Conservation (phyloP, 2,113 vertebrate genomes). For the Globicephala melas region DNA sequence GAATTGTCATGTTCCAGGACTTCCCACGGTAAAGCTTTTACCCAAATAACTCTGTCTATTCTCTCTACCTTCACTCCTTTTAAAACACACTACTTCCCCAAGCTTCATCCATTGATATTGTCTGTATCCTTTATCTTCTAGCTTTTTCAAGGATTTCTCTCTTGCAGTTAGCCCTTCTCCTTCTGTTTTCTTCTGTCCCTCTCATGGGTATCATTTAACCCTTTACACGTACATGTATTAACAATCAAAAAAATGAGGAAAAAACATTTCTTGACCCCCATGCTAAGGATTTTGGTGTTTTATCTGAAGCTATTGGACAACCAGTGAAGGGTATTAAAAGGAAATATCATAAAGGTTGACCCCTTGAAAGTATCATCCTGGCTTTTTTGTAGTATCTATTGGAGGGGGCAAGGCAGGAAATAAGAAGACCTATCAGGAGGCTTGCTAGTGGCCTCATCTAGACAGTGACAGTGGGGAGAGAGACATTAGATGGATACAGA, state of each 20-base stretch:
- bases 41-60: background rate
- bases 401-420: background rate
- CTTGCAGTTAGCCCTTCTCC: background rate
- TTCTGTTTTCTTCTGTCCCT: background rate
- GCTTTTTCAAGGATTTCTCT: background rate
- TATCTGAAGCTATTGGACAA: background rate
- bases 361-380: background rate
- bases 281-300: background rate
- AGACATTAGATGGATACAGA: background rate
- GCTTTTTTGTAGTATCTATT: background rate
- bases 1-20: background rate
- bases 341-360: background rate
- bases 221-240: background rate
- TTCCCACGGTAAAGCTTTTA: background rate
- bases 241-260: background rate
- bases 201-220: background rate
- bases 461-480: no score
- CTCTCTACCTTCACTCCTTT: rapidly evolving
- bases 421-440: background rate
- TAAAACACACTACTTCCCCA: background rate
- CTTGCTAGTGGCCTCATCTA: background rate
- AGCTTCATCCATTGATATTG: background rate
- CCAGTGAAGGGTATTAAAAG: background rate
- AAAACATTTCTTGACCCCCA: background rate
- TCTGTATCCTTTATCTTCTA: background rate